Percentiles rank a stretch among this genome's conserved stretches.
Evolutionary conservation across 2,797 vertebrate species (phyloP).

Genomic region (Varecia variegata): DNA sequence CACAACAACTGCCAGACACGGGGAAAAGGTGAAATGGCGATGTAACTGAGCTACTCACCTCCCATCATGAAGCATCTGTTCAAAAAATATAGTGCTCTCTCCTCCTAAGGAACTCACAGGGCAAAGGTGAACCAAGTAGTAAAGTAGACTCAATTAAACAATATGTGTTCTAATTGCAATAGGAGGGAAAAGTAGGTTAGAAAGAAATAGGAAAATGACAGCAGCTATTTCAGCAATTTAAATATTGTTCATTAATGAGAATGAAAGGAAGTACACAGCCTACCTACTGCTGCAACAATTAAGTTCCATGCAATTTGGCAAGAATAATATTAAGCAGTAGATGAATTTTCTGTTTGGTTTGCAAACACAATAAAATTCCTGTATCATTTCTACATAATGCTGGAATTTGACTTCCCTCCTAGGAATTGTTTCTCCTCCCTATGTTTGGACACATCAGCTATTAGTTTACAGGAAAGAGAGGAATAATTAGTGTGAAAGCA

Average conservation of each 20-base stretch:
- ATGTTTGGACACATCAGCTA: neutral
- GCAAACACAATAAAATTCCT: constrained; percentile 12
- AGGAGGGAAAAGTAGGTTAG: neutral
- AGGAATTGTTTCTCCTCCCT: constrained; percentile 13
- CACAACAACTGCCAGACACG: constrained; percentile 13
- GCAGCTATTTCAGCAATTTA: constrained; percentile 17
- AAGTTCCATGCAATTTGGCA: constrained; percentile 52
- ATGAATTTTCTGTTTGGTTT: constrained; percentile 56
- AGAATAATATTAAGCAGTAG: constrained; percentile 50
- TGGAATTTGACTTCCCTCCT: neutral
- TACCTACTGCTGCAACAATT: constrained; percentile 49
- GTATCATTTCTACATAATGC: neutral
- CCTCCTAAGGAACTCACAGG: neutral
- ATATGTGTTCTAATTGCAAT: neutral
- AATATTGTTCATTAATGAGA: constrained; percentile 49
- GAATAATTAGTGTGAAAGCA: neutral
- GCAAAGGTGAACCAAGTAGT: neutral
- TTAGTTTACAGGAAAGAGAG: neutral
- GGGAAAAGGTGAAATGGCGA: constrained; percentile 23
- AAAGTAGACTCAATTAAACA: neutral
- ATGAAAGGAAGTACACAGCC: neutral
- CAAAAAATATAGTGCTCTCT: constrained; percentile 16
- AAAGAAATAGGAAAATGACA: constrained; percentile 9
- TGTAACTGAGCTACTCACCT: constrained; percentile 29
- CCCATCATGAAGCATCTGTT: constrained; percentile 43